Conservation (phyloP, 2,888 invertebrate genomes). For the Caenorhabditis sp. region DNA sequence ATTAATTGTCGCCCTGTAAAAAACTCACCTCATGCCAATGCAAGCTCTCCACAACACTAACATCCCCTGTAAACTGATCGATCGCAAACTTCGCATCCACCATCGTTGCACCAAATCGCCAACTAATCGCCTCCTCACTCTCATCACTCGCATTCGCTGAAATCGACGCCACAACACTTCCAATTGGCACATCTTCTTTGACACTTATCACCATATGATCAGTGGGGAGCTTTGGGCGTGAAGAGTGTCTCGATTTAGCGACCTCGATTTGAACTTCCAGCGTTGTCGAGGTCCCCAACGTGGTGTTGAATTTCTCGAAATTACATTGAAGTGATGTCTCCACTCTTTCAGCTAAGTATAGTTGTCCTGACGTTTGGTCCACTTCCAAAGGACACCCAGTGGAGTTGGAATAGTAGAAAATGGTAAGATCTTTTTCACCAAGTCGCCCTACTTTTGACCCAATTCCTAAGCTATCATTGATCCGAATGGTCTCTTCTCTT, state of each 20-base stretch:
- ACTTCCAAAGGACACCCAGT: constrained; percentile 46
- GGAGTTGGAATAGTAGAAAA: constrained; percentile 13
- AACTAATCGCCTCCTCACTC: constrained; percentile 35
- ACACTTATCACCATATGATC: constrained; percentile 18
- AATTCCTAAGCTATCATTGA: constrained; percentile 13
- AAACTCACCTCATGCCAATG: constrained; percentile 41
- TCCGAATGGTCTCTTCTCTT: constrained; percentile 14
- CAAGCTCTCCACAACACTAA: constrained; percentile 82
- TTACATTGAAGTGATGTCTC: constrained; percentile 9
- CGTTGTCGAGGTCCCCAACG: constrained; percentile 33
- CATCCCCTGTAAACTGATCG: constrained; percentile 89
- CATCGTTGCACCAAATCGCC: constrained; percentile 67
- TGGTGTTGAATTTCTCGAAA: constrained; percentile 39
- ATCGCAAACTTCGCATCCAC: constrained; percentile 79
- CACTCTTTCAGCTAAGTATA: constrained; percentile 46
- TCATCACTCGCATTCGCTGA: constrained; percentile 41
- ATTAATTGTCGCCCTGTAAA: too few species aligned
- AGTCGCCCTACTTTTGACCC: constrained; percentile 29
- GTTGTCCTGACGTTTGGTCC: constrained; percentile 49
- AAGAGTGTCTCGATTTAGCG: constrained; percentile 14
- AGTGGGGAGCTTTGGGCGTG: constrained; percentile 30
- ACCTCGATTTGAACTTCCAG: constrained; percentile 44
- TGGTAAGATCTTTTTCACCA: constrained; percentile 16
- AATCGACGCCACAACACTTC: constrained; percentile 30
- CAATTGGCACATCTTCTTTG: constrained; percentile 32